These are phyloP conservation scores for Tadarida brasiliensis DNA, from an alignment of 2,797 vertebrate genomes.

Conservation along the genomic window DNA sequence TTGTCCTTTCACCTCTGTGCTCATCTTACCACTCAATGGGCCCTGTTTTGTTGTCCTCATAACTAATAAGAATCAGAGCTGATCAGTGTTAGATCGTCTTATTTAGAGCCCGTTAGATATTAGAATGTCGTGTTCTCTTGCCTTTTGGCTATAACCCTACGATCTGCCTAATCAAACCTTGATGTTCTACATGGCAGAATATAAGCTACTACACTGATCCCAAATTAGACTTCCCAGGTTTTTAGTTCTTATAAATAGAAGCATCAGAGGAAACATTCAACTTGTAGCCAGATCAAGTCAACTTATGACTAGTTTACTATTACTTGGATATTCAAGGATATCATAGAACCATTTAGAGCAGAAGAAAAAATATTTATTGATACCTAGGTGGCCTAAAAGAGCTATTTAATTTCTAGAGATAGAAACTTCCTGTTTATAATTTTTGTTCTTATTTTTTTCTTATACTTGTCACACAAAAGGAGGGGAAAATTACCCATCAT, in stretches of 20 bases:
- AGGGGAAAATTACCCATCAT: conserved; percentile 8
- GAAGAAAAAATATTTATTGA: conserved; percentile 55
- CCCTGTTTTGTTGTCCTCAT: not conserved
- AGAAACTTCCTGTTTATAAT: conserved; percentile 29
- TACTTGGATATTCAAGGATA: conserved; percentile 28
- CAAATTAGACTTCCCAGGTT: conserved; percentile 68
- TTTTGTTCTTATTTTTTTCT: not conserved
- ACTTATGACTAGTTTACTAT: conserved; percentile 16
- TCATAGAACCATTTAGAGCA: conserved; percentile 39
- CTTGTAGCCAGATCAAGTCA: conserved; percentile 26
- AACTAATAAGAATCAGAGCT: conserved; percentile 6
- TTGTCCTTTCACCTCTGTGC: not conserved
- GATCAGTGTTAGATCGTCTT: conserved; percentile 20
- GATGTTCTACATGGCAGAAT: conserved; percentile 50
- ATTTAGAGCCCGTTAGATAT: not conserved
- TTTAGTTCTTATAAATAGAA: conserved; percentile 75
- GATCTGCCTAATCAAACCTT: conserved; percentile 67
- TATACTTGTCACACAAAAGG: conserved; percentile 20
- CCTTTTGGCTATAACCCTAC: conserved; percentile 47
- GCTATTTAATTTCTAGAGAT: conserved; percentile 49
- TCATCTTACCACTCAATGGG: not conserved
- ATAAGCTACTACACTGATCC: conserved; percentile 62
- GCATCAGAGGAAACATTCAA: conserved; percentile 59
- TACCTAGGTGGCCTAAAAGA: not conserved
- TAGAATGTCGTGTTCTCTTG: conserved; percentile 63